Conservation (phyloP, 1,140 invertebrate species). For the Whitmania pigra region DNA sequence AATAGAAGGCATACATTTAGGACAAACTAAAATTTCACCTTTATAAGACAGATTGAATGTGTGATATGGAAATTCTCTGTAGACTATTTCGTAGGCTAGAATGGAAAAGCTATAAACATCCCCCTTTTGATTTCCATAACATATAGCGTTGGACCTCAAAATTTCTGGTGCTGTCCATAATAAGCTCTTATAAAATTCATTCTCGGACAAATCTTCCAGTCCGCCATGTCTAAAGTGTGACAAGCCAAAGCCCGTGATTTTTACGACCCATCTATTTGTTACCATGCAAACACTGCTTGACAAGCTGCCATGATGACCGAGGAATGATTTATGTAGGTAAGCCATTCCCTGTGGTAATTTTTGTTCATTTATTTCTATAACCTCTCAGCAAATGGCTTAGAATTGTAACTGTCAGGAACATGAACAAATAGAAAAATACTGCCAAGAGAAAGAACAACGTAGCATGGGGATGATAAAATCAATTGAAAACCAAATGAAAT, state of each 20-base stretch:
- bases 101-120: constrained; percentile 81
- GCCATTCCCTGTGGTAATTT: constrained; percentile 61
- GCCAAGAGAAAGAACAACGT: no score
- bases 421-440: no score
- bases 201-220: constrained; percentile 26
- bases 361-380: no score
- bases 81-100: constrained; percentile 61
- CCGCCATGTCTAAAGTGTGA: constrained; percentile 46
- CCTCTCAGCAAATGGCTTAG: no score
- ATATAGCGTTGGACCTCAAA: constrained; percentile 28
- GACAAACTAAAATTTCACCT: not conserved
- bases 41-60: not conserved
- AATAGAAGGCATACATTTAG: not conserved
- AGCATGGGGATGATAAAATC: no score
- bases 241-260: constrained; percentile 81
- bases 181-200: not conserved
- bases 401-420: no score
- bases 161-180: constrained; percentile 36
- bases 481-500: no score
- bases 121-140: constrained; percentile 56
- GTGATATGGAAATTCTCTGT: constrained; percentile 13
- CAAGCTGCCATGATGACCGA: constrained; percentile 79
- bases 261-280: constrained; percentile 77
- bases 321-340: constrained; percentile 66
- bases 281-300: constrained; percentile 81